phyloP scores from a whole-genome alignment of 2,888 invertebrate species.

The Labia minor region DNA sequence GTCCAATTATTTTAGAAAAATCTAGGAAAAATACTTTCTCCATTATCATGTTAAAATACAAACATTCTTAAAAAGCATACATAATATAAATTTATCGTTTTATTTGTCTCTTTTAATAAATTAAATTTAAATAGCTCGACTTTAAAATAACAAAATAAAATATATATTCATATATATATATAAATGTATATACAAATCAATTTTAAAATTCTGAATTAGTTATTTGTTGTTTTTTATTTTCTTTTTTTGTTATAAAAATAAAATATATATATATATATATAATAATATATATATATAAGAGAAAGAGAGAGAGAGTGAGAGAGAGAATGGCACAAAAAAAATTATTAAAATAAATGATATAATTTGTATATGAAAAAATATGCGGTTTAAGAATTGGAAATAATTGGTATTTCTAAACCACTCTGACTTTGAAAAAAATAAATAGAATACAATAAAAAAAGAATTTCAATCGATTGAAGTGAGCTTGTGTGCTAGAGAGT shows the following conservation, averaged over 20 bases:
- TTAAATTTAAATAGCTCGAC: neutral
- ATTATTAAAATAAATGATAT: neutral
- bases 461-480: slow-evolving; percentile 7
- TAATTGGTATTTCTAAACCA: slow-evolving; percentile 13
- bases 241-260: neutral
- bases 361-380: neutral
- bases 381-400: slow-evolving; percentile 13
- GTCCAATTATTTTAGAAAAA: slow-evolving; percentile 1
- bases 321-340: neutral
- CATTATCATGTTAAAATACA: slow-evolving; percentile 13
- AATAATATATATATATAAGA: neutral
- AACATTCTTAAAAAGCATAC: slow-evolving; percentile 8
- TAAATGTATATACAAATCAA: neutral
- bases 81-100: slow-evolving; percentile 13
- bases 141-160: neutral
- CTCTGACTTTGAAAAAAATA: slow-evolving; percentile 5
- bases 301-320: no score
- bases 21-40: slow-evolving; percentile 1
- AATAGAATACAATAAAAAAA: slow-evolving; percentile 13
- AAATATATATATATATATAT: neutral
- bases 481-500: slow-evolving; percentile 1
- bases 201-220: neutral
- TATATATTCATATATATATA: no score
- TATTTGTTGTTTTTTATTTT: neutral
- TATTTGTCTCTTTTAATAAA: neutral